Base-by-base conservation (phyloP, 2,113 vertebrate genomes). In the Oenanthe melanoleuca region DNA sequence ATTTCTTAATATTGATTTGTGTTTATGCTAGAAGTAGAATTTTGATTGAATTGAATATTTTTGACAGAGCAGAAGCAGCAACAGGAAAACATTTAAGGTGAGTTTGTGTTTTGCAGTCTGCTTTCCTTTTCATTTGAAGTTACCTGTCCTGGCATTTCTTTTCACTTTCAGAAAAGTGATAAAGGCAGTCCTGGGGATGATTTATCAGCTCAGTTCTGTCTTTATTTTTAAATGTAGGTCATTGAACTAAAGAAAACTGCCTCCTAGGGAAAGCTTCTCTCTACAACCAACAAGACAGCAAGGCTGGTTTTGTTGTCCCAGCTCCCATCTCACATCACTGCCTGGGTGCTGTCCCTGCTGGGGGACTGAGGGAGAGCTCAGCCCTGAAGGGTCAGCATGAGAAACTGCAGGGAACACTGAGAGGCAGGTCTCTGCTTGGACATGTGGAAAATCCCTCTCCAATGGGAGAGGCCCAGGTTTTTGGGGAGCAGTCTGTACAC, bases 251-350 rank as follows among this genome's bases (percentile, higher is more conserved):
- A 53, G 79, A 37, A 63, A 72, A 24, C 42, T 56, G 33, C 64
- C 14, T 87, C 31, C 47, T 28, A 20, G 49, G 72, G 49, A 33
- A 77, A 53, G 49, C 12, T 25, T 49, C 22, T 77, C 11, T 42
- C 21, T 33, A 28, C 50, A 66, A 0, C 21, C 9, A 25, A 12
- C 23, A 55, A 0, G 19, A 28, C 33, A 64, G n/a, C 53, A 26
- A 45, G 49, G 44, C 23, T 6, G 4, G 59, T 26, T 60, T 31
- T 40, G 55, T 31, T 67, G 57, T 34, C 38, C 31, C 67, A 63
- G 9, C 33, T 55, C 8, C 31, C 49, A 18, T n/a, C n/a, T 9
- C 31, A 0, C 0, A 0, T 42, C 17, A 23, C 12, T 53, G 28
- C 40, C 79, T 66, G 64, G 44, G 25, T 60, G 34, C 73, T 73